Conservation (phyloP, 2,888 invertebrate genomes). For the Drosophila paracracens region DNA sequence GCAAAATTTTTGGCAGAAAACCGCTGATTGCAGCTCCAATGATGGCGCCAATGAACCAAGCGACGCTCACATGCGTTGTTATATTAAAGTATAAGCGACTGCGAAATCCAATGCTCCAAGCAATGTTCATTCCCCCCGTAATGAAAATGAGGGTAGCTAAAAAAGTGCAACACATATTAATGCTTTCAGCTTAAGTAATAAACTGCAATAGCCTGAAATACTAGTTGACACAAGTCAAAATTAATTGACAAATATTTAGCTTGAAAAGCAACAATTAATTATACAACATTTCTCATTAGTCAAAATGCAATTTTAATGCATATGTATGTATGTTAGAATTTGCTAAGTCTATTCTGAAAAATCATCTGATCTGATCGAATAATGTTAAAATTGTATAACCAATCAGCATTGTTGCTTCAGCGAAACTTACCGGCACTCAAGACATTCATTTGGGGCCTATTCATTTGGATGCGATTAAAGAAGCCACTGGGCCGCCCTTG, state of each 20-base stretch:
- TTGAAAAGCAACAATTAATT: not conserved
- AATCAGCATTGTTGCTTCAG: not conserved
- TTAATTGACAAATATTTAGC: constrained; percentile 1
- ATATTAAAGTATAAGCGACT: not conserved
- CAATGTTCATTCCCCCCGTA: constrained; percentile 76
- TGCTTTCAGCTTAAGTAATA: not conserved
- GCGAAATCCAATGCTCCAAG: constrained; percentile 67
- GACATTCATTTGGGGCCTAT: constrained; percentile 54
- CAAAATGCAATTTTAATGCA: not conserved
- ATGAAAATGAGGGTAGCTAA: constrained; percentile 68
- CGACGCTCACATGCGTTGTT: constrained; percentile 42
- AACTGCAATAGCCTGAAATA: not conserved
- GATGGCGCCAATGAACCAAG: constrained; percentile 81
- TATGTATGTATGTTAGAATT: not conserved
- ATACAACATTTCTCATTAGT: not conserved
- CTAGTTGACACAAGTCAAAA: not conserved
- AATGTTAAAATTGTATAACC: not conserved
- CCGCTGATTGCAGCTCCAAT: constrained; percentile 71
- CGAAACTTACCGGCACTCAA: constrained; percentile 52
- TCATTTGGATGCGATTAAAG: constrained; percentile 31
- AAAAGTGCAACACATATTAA: not conserved
- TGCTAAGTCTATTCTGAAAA: no score
- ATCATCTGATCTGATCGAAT: not conserved
- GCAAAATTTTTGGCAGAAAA: constrained; percentile 55
- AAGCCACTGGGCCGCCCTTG: constrained; percentile 38